phyloP scores from a whole-genome alignment of 64 coral and sea anemone genomes.

The Actinia tenebrosa region DNA sequence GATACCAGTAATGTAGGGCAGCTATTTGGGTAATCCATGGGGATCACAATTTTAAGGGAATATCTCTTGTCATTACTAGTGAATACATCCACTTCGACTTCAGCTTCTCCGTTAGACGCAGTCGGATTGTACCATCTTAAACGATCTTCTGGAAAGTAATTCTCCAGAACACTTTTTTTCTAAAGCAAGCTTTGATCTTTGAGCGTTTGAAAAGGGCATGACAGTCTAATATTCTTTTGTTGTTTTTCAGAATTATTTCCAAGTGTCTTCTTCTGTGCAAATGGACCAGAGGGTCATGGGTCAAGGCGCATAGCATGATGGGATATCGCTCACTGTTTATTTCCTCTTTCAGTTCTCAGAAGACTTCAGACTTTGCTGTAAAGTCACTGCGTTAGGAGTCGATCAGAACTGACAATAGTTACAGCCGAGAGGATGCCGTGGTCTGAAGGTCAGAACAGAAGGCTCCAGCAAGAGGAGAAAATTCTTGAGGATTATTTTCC shows the following conservation, averaged over 20 bases:
- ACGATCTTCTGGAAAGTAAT: slow-evolving; percentile 41
- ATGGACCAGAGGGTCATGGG: neutral
- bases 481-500: slow-evolving; percentile 35
- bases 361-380: neutral
- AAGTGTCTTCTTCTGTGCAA: neutral
- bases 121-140: slow-evolving; percentile 56
- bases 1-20: slow-evolving; percentile 43
- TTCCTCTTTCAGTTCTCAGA: neutral
- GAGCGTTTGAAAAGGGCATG: slow-evolving; percentile 49
- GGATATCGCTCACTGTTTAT: neutral
- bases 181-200: slow-evolving; percentile 35
- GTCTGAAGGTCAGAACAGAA: slow-evolving; percentile 21
- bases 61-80: slow-evolving; percentile 18
- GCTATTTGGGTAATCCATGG: slow-evolving; percentile 30
- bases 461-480: slow-evolving; percentile 16
- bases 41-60: slow-evolving; percentile 18
- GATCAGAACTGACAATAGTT: neutral
- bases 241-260: neutral
- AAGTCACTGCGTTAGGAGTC: neutral
- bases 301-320: neutral
- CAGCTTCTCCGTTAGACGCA: neutral
- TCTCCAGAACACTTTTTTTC: slow-evolving; percentile 63
- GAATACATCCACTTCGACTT: slow-evolving; percentile 23
- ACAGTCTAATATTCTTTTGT: neutral
- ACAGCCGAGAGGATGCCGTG: slow-evolving; percentile 9